Percentiles rank a stretch among this genome's conserved stretches.
phyloP scores from a whole-genome alignment of 1,140 invertebrate species.

The Tribolium castaneum region DNA sequence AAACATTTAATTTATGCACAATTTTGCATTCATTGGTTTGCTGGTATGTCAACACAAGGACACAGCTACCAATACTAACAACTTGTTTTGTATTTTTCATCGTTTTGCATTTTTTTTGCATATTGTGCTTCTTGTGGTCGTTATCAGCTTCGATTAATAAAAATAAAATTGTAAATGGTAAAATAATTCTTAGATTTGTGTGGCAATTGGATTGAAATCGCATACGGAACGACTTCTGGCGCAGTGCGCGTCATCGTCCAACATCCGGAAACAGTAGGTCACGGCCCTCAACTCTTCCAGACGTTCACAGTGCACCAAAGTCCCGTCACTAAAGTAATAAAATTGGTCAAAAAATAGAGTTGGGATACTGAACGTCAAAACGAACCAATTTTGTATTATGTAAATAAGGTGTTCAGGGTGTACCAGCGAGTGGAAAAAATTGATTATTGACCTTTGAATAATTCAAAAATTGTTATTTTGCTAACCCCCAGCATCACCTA shows the following conservation, averaged over 20 bases:
- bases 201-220: slow-evolving; percentile 99
- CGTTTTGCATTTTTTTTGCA: background rate
- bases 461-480: no score
- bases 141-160: background rate
- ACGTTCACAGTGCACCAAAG: slow-evolving; percentile 98
- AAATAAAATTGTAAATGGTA: background rate
- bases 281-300: slow-evolving; percentile 97
- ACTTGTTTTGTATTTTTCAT: slow-evolving; percentile 3
- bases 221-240: slow-evolving; percentile 96
- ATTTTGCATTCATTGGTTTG: slow-evolving; percentile 53
- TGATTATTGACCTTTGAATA: no score
- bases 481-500: no score
- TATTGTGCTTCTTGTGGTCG: slow-evolving; percentile 2
- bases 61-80: slow-evolving; percentile 53
- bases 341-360: background rate
- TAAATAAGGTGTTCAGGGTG: no score
- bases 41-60: slow-evolving; percentile 64
- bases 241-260: slow-evolving; percentile 97
- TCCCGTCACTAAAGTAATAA: slow-evolving; percentile 88
- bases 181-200: slow-evolving; percentile 79
- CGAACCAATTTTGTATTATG: no score
- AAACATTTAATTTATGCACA: slow-evolving; percentile 46
- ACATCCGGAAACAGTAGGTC: slow-evolving; percentile 97
- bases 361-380: no score
- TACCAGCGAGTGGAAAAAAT: no score